Evolutionary conservation across 2,113 vertebrate genomes (phyloP), one percentile per base, ranked within the genome.

Genomic region (Sebastes fasciatus): DNA sequence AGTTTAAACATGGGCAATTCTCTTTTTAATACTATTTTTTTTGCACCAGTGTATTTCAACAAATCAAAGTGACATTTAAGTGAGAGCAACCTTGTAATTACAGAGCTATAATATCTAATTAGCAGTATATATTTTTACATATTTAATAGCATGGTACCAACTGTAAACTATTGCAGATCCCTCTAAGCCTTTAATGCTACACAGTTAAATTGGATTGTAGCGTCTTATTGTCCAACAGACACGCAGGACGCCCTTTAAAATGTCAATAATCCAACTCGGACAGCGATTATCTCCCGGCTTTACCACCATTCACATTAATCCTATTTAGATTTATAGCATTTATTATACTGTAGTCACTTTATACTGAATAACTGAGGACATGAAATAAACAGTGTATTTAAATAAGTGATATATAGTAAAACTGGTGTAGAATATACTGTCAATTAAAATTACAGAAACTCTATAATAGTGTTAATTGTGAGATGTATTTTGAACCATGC

Each of bases 101-200:
- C 5, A 54, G 5, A 26, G 34, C 48, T 7, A 6, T 45, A n/a
- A 49, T 74, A 61, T 51, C 1, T 40, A 74, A 61, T 42, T 42
- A 19, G 17, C 49, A 12, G 46, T 19, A 10, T 43, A 52, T 43
- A 17, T 17, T 7, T n/a, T 14, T 40, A 21, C 4, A 49, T 34
- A 40, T 43, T 52, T 6, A 19, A 13, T 10, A 49, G 10, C 23
- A 10, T 51, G 23, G 16, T 16, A 43, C 16, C 13, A 71, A 45
- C 14, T 63, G 12, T 60, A 63, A 54, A 71, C 57, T 51, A 26
- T 4, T 45, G 57, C 66, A 79, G 65, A 68, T 43, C 60, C 45
- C 21, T n/a, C 26, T 57, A 21, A 54, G 26, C 48, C 54, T 52
- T 63, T 63, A 52, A 51, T n/a, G 17, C 48, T 13, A 8, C 54